These are phyloP conservation scores for Lerema accius DNA, from an alignment of 1,140 invertebrate genomes.

Conservation along the genomic window DNA sequence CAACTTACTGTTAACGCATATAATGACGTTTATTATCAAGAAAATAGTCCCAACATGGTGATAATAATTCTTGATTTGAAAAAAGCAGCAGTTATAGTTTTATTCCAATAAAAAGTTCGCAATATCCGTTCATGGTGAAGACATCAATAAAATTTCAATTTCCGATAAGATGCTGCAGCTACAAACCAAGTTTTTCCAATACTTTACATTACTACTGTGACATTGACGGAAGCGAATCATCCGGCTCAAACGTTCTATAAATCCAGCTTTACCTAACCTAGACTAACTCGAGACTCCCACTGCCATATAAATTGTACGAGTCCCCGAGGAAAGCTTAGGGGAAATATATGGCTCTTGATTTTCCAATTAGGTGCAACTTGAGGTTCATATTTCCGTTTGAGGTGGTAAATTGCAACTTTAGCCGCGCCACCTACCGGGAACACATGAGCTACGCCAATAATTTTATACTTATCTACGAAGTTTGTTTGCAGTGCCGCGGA, in stretches of 20 bases:
- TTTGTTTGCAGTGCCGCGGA: conserved; percentile 8
- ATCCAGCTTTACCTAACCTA: conserved; percentile 48
- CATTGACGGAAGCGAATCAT: conserved; percentile 13
- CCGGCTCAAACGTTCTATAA: conserved; percentile 35
- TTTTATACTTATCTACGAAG: conserved; percentile 26
- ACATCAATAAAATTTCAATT: too few relatives aligned
- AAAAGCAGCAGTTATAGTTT: too few relatives aligned
- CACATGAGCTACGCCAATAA: conserved; percentile 19
- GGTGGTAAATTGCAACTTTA: conserved; percentile 54
- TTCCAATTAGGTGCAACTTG: conserved; percentile 69
- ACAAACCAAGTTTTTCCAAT: too few relatives aligned
- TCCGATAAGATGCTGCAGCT: too few relatives aligned
- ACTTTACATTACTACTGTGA: not conserved
- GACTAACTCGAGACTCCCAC: conserved; percentile 47
- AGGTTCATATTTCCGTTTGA: conserved; percentile 62
- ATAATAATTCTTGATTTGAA: too few relatives aligned
- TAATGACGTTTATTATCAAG: too few relatives aligned
- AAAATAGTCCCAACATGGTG: too few relatives aligned
- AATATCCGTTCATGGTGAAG: too few relatives aligned
- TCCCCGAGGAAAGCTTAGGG: conserved; percentile 41
- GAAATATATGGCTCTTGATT: conserved; percentile 66
- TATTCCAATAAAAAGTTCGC: too few relatives aligned
- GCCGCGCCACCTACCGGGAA: conserved; percentile 14
- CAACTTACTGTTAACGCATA: too few relatives aligned
- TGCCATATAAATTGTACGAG: conserved; percentile 53